Percentiles rank a stretch among this genome's conserved stretches.
Evolutionary conservation across 2,888 invertebrate species (phyloP).

Genomic region (Eilema caniola): DNA sequence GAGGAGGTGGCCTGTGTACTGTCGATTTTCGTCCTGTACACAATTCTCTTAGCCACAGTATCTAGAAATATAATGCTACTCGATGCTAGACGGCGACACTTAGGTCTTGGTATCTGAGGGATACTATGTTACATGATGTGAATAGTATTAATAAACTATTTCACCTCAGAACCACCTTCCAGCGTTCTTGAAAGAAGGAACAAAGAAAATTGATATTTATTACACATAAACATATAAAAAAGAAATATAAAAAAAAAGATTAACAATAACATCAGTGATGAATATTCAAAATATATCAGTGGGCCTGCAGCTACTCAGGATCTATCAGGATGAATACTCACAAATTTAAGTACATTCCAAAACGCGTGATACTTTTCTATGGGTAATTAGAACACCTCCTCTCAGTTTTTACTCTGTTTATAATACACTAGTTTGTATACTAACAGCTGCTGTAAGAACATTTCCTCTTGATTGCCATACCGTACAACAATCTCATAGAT

Average conservation of each 20-base stretch:
- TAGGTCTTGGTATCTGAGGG: neutral
- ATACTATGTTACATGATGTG: neutral
- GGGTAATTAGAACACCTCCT: neutral
- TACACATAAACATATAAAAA: too few species aligned
- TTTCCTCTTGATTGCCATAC: neutral
- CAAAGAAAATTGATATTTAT: too few species aligned
- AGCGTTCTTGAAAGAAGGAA: too few species aligned
- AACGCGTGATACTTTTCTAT: too few species aligned
- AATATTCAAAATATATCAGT: too few species aligned
- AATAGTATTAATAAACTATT: too few species aligned
- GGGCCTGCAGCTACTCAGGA: too few species aligned
- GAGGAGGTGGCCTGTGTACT: neutral
- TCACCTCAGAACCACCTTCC: too few species aligned
- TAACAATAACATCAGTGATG: too few species aligned
- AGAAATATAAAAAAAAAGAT: too few species aligned
- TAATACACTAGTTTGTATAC: neutral
- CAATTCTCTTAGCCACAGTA: neutral
- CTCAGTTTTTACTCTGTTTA: neutral
- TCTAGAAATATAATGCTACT: neutral
- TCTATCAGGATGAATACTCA: too few species aligned
- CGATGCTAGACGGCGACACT: neutral
- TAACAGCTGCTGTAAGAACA: neutral
- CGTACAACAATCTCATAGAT: conserved; percentile 60
- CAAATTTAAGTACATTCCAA: too few species aligned
- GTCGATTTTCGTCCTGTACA: neutral